Conservation (phyloP, 2,888 invertebrate species). For the Lasioglossum vierecki region DNA sequence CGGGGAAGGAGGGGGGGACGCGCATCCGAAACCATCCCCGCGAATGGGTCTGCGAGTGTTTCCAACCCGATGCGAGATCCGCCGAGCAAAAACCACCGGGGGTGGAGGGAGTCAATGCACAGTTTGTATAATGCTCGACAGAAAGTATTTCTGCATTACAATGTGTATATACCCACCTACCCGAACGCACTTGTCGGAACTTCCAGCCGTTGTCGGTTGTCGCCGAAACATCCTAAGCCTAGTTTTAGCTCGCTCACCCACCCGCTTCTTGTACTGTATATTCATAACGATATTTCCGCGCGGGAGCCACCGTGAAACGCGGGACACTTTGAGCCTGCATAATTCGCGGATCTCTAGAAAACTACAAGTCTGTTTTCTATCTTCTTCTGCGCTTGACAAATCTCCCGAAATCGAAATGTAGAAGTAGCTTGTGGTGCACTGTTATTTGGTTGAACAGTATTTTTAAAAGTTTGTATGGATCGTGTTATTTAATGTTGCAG, state of each 20-base stretch:
- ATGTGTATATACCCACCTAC: conserved; percentile 43
- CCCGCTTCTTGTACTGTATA: conserved; percentile 66
- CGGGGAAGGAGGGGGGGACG: not conserved
- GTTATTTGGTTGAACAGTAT: not conserved
- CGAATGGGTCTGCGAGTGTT: conserved; percentile 76
- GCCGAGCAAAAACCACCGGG: not conserved
- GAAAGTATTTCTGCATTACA: conserved; percentile 78
- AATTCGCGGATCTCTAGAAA: not conserved
- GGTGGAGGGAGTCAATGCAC: conserved; percentile 71
- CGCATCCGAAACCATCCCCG: conserved; percentile 63
- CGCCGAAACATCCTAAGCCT: conserved; percentile 31
- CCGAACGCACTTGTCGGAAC: conserved; percentile 60
- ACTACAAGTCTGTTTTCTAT: not conserved
- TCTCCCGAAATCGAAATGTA: not conserved
- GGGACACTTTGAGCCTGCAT: not conserved
- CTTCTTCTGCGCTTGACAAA: not conserved
- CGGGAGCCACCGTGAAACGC: conserved; percentile 47
- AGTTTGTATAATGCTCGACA: conserved; percentile 77
- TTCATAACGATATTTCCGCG: conserved; percentile 70
- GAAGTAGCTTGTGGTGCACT: not conserved
- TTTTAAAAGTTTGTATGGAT: no score
- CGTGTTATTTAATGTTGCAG: no score
- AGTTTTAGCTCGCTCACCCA: conserved; percentile 36
- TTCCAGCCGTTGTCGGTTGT: conserved; percentile 46
- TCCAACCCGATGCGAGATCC: conserved; percentile 49